Evolutionary conservation across 2,797 vertebrate species (phyloP).

Genomic region (Lutjanus campechanus): DNA sequence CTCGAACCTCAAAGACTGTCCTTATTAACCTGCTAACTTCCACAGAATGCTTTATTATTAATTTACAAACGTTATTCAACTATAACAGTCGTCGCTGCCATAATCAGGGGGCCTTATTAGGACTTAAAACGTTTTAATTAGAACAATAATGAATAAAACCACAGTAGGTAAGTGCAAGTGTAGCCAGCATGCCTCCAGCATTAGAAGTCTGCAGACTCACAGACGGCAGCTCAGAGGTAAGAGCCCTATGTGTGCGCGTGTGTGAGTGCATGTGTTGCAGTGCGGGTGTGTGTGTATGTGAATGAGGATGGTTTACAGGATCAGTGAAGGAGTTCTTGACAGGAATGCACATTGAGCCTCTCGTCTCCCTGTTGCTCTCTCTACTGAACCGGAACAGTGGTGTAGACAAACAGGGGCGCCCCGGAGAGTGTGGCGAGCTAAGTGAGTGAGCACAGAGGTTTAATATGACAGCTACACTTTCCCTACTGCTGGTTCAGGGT

Average conservation of each 20-base stretch:
- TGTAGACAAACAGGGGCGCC: slow-evolving; percentile 84
- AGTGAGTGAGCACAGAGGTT: slow-evolving; percentile 83
- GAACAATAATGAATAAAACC: slow-evolving; percentile 78
- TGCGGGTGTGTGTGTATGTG: slow-evolving; percentile 15
- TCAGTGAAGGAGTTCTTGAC: slow-evolving; percentile 83
- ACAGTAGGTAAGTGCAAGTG: slow-evolving; percentile 71
- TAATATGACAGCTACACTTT: slow-evolving; percentile 84
- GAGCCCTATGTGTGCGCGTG: slow-evolving; percentile 22
- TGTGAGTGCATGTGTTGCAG: slow-evolving; percentile 27
- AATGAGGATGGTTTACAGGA: slow-evolving; percentile 73
- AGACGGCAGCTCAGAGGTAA: slow-evolving; percentile 56
- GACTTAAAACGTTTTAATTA: slow-evolving; percentile 81
- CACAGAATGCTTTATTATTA: slow-evolving; percentile 77
- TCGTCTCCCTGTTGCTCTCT: slow-evolving; percentile 83
- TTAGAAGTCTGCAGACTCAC: slow-evolving; percentile 57
- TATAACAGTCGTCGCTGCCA: slow-evolving; percentile 70
- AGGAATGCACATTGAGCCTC: slow-evolving; percentile 81
- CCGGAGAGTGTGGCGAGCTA: slow-evolving; percentile 78
- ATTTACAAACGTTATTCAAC: slow-evolving; percentile 79
- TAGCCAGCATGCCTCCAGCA: slow-evolving; percentile 65
- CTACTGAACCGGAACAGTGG: slow-evolving; percentile 84
- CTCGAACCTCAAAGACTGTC: slow-evolving; percentile 81
- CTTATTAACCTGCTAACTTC: slow-evolving; percentile 83
- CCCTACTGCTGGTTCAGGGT: slow-evolving; percentile 68
- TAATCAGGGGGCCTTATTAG: slow-evolving; percentile 78